Evolutionary conservation across 2,797 vertebrate species (phyloP), one percentile per base, ranked within the genome.

Genomic region (Sorex maritimensis): DNA sequence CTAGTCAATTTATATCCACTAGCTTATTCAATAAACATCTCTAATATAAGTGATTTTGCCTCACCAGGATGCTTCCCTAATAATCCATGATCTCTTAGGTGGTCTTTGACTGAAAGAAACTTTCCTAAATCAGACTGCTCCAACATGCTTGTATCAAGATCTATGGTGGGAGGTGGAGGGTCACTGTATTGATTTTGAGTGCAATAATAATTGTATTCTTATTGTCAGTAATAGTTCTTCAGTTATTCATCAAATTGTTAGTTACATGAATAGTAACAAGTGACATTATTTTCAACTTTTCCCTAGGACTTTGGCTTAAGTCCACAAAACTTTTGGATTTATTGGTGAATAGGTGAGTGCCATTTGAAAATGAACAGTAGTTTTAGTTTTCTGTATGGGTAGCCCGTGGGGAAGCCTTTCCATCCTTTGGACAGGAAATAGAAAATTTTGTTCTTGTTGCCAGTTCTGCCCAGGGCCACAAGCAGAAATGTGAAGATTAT

Each of bases 401-500:
- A 90, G 65, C 75, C 74, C 72, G 44, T 85, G 34, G 28, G 79
- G 41, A 4, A 81, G 49, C n/a, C 86, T 95, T 91, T 96, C 38
- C 41, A 79, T 92, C 73, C 68, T 77, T 89, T 96, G 83, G 83
- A 89, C 38, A 90, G 87, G 78, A 93, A 81, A 92, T 34, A 86
- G 71, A 95, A 96, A 96, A 87, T 93, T 91, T 71, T 90, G 74
- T 95, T 92, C 80, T 87, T 78, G 72, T 91, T 93, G 72, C 44
- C 81, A 81, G 6, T 24, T 41, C 86, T 92, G 77, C 88, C 74
- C 41, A 72, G 71, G 80, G 79, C 77, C 78, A 90, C 26, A 30
- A 38, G 38, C 11, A 94, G 67, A 92, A 95, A 92, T 92, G 88
- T 69, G 88, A 97, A 95, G 92, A 87, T 87, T 90, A 95, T 46